Evolutionary conservation across 2,797 vertebrate species (phyloP).

Genomic region (Hydrocynus forskahlii): DNA sequence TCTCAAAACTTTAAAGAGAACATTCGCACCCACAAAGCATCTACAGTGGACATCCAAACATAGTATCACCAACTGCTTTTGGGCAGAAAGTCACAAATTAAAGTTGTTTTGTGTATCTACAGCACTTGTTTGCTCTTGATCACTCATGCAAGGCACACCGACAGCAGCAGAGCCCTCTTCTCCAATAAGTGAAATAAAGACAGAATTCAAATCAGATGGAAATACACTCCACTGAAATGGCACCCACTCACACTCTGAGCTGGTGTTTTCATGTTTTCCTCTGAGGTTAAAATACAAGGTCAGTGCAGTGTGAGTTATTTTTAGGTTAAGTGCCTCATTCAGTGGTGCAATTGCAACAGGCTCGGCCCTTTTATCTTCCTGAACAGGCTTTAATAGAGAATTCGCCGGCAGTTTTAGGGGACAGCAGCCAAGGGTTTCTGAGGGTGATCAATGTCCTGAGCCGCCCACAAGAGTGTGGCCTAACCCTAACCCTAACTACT

Average conservation of each 20-base stretch:
- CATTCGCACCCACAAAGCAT: no score
- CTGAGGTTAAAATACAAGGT: slow-evolving; percentile 24
- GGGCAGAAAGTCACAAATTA: background rate
- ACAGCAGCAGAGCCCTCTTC: slow-evolving; percentile 6
- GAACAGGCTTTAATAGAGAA: background rate
- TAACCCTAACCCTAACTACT: no score
- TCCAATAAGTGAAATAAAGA: background rate
- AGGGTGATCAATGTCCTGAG: background rate
- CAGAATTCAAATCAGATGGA: slow-evolving; percentile 38
- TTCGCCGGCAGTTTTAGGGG: background rate
- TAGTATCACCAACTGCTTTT: background rate
- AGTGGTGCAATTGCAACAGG: background rate
- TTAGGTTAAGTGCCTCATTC: slow-evolving; percentile 16
- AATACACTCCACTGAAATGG: slow-evolving; percentile 12
- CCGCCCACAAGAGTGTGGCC: background rate
- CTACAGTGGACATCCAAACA: no score
- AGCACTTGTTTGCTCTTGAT: background rate
- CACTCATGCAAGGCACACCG: background rate
- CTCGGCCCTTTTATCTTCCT: background rate
- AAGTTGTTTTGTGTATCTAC: background rate
- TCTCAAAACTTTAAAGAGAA: no score
- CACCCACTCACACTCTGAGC: slow-evolving; percentile 34
- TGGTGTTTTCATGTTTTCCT: slow-evolving; percentile 37
- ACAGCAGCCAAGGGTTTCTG: background rate
- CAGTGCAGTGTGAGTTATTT: slow-evolving; percentile 20